phyloP scores from a whole-genome alignment of 2,888 invertebrate species.

The Napeogenes sylphis region DNA sequence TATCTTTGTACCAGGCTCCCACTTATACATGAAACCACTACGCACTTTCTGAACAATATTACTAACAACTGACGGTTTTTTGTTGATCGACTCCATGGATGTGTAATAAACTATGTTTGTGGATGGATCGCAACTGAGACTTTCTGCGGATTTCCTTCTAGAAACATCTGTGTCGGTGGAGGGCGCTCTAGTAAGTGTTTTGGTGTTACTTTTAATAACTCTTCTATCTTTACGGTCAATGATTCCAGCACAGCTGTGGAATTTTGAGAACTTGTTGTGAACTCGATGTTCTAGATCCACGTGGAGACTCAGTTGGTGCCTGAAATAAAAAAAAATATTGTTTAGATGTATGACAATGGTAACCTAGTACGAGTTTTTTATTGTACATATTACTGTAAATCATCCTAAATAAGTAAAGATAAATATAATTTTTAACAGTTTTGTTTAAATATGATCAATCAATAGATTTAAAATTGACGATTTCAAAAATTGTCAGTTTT shows the following conservation, averaged over 20 bases:
- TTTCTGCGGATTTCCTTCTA: slow-evolving; percentile 41
- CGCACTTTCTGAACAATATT: slow-evolving; percentile 42
- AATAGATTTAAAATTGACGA: too few species aligned
- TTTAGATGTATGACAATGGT: too few species aligned
- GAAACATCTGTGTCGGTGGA: slow-evolving; percentile 31
- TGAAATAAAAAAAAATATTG: slow-evolving; percentile 31
- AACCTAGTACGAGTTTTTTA: too few species aligned
- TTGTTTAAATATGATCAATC: too few species aligned
- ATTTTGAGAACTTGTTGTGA: slow-evolving; percentile 54
- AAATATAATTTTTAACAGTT: too few species aligned
- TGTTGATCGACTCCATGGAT: slow-evolving; percentile 44
- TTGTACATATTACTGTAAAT: too few species aligned
- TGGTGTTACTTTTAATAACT: slow-evolving; percentile 27
- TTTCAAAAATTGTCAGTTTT: too few species aligned
- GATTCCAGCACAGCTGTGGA: slow-evolving; percentile 53
- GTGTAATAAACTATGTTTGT: slow-evolving; percentile 55
- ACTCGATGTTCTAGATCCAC: slow-evolving; percentile 51
- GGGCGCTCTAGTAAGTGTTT: slow-evolving; percentile 23
- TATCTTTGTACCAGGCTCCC: slow-evolving; percentile 64
- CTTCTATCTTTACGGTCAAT: slow-evolving; percentile 36
- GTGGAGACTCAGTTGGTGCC: slow-evolving; percentile 58
- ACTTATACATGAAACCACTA: slow-evolving; percentile 47
- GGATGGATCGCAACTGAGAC: slow-evolving; percentile 48
- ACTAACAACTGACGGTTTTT: slow-evolving; percentile 42
- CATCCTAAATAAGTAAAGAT: too few species aligned